A percentile compares a stretch with the other conserved stretches of the same genome.
Conservation (phyloP, 2,797 vertebrate genomes). For the Hydrophis major region DNA sequence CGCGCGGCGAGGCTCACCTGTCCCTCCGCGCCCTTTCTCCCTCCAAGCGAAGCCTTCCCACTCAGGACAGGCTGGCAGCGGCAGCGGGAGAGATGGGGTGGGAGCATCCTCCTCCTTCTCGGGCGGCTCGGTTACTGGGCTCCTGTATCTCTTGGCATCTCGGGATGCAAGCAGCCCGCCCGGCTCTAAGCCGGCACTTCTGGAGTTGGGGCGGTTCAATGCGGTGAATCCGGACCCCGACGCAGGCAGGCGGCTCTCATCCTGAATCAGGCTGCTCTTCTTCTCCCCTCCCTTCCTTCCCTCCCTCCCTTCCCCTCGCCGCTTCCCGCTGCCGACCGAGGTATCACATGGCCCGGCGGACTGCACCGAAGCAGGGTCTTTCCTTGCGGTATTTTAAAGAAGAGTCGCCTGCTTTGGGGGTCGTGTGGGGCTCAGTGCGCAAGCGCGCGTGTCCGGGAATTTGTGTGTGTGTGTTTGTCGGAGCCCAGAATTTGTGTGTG, state of each 20-base stretch:
- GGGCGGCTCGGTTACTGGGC: not conserved
- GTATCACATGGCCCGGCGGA: conserved; percentile 61
- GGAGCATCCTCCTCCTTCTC: conserved; percentile 10
- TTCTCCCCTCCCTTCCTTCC: not conserved
- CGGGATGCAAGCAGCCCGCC: not conserved
- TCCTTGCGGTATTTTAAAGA: conserved; percentile 61
- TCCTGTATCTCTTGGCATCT: not conserved
- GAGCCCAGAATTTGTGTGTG: not conserved
- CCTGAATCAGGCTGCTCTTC: conserved; percentile 33
- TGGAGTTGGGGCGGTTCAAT: not conserved
- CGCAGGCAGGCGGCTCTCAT: conserved; percentile 30
- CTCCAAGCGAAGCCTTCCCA: not conserved
- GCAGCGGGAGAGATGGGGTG: not conserved
- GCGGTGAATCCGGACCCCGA: not conserved
- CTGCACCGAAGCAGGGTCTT: conserved; percentile 36
- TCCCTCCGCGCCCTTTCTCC: not conserved
- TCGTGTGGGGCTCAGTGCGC: not conserved
- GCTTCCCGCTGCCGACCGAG: conserved; percentile 53
- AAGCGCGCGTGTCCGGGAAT: not conserved
- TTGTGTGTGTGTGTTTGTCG: too few relatives aligned
- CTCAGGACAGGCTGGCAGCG: not conserved
- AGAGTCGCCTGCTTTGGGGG: conserved; percentile 37
- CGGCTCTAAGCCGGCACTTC: not conserved
- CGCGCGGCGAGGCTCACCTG: not conserved
- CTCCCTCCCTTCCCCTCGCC: conserved; percentile 29